phyloP scores from a whole-genome alignment of 2,797 vertebrate species.

The Sphaeramia orbicularis region DNA sequence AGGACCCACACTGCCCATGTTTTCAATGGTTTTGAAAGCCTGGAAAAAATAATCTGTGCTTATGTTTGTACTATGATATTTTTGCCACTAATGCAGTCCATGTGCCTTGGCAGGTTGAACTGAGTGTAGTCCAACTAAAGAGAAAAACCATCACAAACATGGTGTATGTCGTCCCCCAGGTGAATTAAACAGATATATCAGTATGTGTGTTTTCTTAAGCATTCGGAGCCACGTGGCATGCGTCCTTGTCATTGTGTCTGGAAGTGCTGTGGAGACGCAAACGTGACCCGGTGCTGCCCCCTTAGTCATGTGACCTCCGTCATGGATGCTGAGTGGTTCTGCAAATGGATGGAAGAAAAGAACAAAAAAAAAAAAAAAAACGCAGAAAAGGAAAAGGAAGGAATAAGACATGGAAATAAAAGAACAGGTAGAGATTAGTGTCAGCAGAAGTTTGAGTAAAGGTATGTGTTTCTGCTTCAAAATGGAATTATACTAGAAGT shows the following conservation, averaged over 20 bases:
- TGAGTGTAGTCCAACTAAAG: constrained; percentile 53
- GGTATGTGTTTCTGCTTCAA: background rate
- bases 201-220: constrained; percentile 59
- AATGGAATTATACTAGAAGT: no score
- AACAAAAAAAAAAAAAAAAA: constrained; percentile 24
- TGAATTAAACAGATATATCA: constrained; percentile 71
- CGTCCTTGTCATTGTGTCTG: constrained; percentile 91
- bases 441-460: constrained; percentile 47
- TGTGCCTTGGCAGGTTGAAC: constrained; percentile 41
- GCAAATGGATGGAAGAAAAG: constrained; percentile 53
- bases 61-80: constrained; percentile 55
- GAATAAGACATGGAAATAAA: constrained; percentile 44
- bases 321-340: constrained; percentile 99
- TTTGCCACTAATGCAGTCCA: constrained; percentile 37
- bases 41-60: constrained; percentile 68
- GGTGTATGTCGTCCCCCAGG: constrained; percentile 75
- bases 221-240: constrained; percentile 79
- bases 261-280: constrained; percentile 92
- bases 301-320: constrained; percentile 99
- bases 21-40: constrained; percentile 66
- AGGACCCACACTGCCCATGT: constrained; percentile 59
- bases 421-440: constrained; percentile 31
- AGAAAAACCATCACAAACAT: constrained; percentile 78
- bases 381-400: constrained; percentile 8
- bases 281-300: constrained; percentile 88